Evolutionary conservation across 2,888 invertebrate species (phyloP).

Genomic region (Arge pagana): DNA sequence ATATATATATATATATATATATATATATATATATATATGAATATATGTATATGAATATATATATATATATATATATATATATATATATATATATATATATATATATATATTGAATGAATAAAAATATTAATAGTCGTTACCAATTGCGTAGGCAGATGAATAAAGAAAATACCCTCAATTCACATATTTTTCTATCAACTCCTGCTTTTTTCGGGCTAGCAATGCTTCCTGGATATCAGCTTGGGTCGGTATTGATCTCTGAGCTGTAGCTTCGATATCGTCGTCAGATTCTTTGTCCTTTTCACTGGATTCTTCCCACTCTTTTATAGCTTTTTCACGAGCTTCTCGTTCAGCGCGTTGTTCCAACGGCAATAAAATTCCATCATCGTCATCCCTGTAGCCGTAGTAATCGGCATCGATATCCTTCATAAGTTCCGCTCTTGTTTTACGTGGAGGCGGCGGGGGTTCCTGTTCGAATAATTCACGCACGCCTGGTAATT

Average conservation of each 20-base stretch:
- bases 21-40: too few relatives aligned
- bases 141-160: constrained; percentile 23
- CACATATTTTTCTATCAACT: constrained; percentile 83
- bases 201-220: constrained; percentile 87
- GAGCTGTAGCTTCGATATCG: constrained; percentile 66
- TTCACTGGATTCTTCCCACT: constrained; percentile 72
- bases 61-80: too few relatives aligned
- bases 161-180: constrained; percentile 36
- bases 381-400: constrained; percentile 98
- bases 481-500: constrained; percentile 95
- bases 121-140: constrained; percentile 51
- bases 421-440: constrained; percentile 96
- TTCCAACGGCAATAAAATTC: constrained; percentile 88
- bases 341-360: constrained; percentile 75
- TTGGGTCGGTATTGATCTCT: constrained; percentile 93
- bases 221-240: constrained; percentile 93
- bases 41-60: too few relatives aligned
- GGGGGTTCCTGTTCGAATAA: constrained; percentile 96
- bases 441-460: constrained; percentile 85
- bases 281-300: constrained; percentile 60
- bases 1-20: too few relatives aligned
- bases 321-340: constrained; percentile 66
- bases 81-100: too few relatives aligned
- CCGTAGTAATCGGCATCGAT: constrained; percentile 99
- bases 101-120: constrained; percentile 37